phyloP scores from a whole-genome alignment of 2,113 vertebrate genomes.

The Pelecanus crispus region DNA sequence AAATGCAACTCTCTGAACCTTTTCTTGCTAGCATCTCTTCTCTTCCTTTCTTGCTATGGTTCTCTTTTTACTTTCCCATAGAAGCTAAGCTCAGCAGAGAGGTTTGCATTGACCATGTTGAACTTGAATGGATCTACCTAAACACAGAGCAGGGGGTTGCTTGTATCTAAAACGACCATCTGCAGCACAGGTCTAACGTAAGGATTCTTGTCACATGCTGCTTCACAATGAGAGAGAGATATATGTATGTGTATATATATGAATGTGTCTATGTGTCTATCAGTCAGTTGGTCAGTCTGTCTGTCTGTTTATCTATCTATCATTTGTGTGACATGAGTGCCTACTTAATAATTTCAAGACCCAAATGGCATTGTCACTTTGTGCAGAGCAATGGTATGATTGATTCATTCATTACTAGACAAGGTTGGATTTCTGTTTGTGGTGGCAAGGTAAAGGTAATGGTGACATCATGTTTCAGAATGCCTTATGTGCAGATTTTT shows the following conservation, averaged over 20 bases:
- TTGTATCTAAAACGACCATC: neutral
- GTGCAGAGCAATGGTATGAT: neutral
- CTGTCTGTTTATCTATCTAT: too few species aligned
- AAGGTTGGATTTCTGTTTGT: neutral
- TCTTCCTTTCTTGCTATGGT: neutral
- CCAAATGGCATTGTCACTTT: neutral
- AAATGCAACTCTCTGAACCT: neutral
- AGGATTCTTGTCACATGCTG: neutral
- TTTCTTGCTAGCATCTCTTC: neutral
- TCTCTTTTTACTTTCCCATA: neutral
- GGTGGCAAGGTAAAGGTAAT: neutral
- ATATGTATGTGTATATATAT: neutral
- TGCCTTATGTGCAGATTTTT: neutral
- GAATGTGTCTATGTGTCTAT: neutral
- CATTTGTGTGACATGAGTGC: neutral
- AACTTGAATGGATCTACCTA: neutral
- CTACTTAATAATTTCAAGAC: neutral
- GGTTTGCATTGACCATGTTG: neutral
- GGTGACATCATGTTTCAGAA: neutral
- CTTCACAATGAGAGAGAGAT: neutral
- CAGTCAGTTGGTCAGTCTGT: accelerated
- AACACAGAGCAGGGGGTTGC: neutral
- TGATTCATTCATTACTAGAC: neutral
- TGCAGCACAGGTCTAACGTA: neutral
- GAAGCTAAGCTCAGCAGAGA: neutral